Base-by-base conservation (phyloP, 2,113 vertebrate species). In the Pachyramphus minor region DNA sequence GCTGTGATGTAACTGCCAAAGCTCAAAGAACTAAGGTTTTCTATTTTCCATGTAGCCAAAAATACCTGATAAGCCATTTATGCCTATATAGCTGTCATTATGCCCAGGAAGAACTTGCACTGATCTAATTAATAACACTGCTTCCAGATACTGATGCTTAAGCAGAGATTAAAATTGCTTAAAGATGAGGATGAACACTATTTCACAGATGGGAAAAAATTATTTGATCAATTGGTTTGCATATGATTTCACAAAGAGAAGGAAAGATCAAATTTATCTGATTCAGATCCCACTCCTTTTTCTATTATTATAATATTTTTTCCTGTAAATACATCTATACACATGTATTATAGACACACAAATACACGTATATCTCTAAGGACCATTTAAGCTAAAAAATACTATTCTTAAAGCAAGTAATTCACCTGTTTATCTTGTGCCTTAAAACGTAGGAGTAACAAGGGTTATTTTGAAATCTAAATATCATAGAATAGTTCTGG, bases 1-100 rank as follows among this genome's bases (percentile, higher is more conserved):
- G 89, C 81, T 93, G 37, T 93, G 88, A 97, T 83, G 77, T 95
- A 97, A 96, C 95, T 97, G 93, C 92, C 63, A 94, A 91, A 97
- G 96, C 82, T 91, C 91, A 87, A 90, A 83, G 78, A 88, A 84
- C 71, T 93, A 45, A 28, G 62, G 72, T 78, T 93, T 83, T 95
- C 93, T 87, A 53, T 86, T 91, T 94, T 25, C 44, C 53, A 94
- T 2, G 6, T 49, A 68, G 96, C 66, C 91, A 89, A 81, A 96
- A 97, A 87, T 92, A 97, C 89, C 88, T 23, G 49, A 92, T 90
- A 89, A 96, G 76, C 71, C 75, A 92, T 90, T 97, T 96, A 62
- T 73, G 56, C 58, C 53, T 49, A 79, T 56, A 64, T 76, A 24
- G 35, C 25, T 95, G 60, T 71, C 84, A 87, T 89, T 82, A 78